Evolutionary conservation across 2,797 vertebrate species (phyloP).

Genomic region (Phrynocephalus vlangalii): DNA sequence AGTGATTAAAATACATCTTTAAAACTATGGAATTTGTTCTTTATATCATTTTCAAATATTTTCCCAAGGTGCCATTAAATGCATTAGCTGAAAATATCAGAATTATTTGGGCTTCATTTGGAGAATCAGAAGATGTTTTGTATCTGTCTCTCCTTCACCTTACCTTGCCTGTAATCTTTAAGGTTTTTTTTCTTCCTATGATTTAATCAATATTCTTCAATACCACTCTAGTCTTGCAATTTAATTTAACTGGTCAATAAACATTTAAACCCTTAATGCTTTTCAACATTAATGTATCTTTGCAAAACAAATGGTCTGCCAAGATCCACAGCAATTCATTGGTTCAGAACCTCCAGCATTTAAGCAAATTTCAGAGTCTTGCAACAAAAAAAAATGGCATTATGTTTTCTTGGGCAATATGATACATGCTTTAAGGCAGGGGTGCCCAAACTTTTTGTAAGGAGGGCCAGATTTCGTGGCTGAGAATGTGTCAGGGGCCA

Average conservation of each 20-base stretch:
- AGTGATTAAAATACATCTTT: not conserved
- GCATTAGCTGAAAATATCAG: not conserved
- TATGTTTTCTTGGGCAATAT: not conserved
- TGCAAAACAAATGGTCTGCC: not conserved
- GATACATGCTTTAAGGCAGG: not conserved
- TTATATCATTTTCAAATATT: slow-evolving; percentile 8
- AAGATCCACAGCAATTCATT: slow-evolving; percentile 9
- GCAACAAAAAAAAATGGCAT: not conserved
- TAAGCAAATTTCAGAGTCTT: not conserved
- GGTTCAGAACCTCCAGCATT: not conserved
- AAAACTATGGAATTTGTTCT: not conserved
- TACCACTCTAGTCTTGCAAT: not conserved
- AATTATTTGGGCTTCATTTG: not conserved
- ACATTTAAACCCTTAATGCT: slow-evolving; percentile 10
- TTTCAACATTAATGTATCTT: slow-evolving; percentile 5
- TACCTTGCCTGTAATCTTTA: not conserved
- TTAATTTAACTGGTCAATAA: slow-evolving; percentile 24
- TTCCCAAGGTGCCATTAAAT: not conserved
- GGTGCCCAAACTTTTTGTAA: no score
- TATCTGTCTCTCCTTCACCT: not conserved
- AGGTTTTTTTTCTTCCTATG: not conserved
- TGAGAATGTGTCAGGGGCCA: no score
- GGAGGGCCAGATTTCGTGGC: no score
- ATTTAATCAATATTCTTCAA: slow-evolving; percentile 8
- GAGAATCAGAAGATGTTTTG: not conserved